phyloP scores from a whole-genome alignment of 1,140 invertebrate species.

The Musca vetustissima region DNA sequence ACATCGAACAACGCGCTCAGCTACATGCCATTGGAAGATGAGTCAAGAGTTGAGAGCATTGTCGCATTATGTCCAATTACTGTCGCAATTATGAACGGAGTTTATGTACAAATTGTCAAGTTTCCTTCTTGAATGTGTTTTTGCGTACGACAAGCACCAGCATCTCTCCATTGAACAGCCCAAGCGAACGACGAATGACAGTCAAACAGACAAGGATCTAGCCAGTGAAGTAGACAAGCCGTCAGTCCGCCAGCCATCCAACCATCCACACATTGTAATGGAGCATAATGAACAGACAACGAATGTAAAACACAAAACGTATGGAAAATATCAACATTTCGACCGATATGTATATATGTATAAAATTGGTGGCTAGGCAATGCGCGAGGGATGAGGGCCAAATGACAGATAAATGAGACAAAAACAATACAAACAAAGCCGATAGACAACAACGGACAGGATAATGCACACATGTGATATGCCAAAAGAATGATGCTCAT shows the following conservation, averaged over 20 bases:
- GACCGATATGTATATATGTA: not conserved
- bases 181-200: not conserved
- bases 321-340: constrained; percentile 5
- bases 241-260: constrained; percentile 7
- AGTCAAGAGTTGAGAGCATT: constrained; percentile 33
- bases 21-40: not conserved
- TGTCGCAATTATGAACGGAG: constrained; percentile 53
- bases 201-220: not conserved
- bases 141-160: constrained; percentile 31
- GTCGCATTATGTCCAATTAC: constrained; percentile 56
- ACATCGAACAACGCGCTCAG: not conserved
- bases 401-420: constrained; percentile 2
- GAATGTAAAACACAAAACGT: not conserved
- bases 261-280: not conserved
- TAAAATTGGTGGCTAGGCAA: no score
- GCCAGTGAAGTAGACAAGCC: constrained; percentile 8
- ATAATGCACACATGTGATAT: no score
- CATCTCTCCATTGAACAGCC: no score
- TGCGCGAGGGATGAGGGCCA: not conserved
- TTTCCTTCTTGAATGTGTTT: not conserved
- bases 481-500: no score
- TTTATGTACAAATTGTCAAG: constrained; percentile 38
- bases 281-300: not conserved
- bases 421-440: not conserved
- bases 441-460: not conserved